phyloP scores from a whole-genome alignment of 2,888 invertebrate genomes.

The Eupsilia transversa region DNA sequence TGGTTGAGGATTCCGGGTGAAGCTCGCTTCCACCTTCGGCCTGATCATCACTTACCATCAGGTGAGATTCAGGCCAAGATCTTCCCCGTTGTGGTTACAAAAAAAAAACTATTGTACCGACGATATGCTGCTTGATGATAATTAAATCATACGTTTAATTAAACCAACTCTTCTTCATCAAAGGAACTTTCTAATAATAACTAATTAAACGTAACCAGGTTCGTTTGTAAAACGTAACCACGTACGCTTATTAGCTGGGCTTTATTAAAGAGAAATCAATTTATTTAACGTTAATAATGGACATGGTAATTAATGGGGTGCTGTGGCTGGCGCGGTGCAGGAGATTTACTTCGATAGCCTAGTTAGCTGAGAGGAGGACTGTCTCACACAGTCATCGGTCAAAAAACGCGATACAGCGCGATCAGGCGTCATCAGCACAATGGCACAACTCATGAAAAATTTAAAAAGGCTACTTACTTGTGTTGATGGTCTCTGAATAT shows the following conservation, averaged over 20 bases:
- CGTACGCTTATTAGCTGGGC: constrained; percentile 61
- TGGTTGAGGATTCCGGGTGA: no score
- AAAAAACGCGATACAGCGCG: constrained; percentile 8
- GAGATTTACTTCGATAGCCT: constrained; percentile 81
- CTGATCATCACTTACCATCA: no score
- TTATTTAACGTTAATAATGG: constrained; percentile 81
- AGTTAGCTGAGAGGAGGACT: constrained; percentile 65
- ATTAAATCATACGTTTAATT: constrained; percentile 13
- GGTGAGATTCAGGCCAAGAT: no score
- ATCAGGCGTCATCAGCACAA: rapidly evolving
- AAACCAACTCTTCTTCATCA: constrained; percentile 4
- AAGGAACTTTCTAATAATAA: constrained; percentile 31
- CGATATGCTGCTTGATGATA: no score
- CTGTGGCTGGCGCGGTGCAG: constrained; percentile 71
- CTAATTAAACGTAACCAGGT: constrained; percentile 56
- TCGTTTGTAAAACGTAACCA: constrained; percentile 26
- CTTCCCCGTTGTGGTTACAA: no score
- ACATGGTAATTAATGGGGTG: constrained; percentile 85
- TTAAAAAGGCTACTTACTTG: neutral
- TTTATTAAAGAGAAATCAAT: constrained; percentile 78
- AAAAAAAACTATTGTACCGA: no score
- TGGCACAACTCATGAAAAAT: neutral
- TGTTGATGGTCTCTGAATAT: neutral
- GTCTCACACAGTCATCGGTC: constrained; percentile 50
- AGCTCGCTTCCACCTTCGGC: no score